Percentiles rank a stretch among this genome's conserved stretches.
These are phyloP conservation scores for western clawed frog (Xenopus tropicalis) DNA, from an alignment of 2,113 vertebrate genomes.

Conservation along the genomic window DNA sequence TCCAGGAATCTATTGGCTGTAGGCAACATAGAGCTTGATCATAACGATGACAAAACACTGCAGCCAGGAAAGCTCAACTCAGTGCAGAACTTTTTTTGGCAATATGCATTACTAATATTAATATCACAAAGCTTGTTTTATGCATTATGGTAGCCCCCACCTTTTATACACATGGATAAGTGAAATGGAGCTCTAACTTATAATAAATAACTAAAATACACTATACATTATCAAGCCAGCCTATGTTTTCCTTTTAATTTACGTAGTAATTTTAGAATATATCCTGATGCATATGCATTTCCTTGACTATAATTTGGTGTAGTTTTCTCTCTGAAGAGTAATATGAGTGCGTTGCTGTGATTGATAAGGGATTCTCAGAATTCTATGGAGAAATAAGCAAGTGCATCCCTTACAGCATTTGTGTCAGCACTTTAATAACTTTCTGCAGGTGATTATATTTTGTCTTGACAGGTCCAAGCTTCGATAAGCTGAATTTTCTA, in stretches of 20 bases:
- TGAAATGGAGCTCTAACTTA: too few relatives aligned
- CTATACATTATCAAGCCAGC: too few relatives aligned
- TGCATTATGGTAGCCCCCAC: too few relatives aligned
- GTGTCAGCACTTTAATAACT: background rate
- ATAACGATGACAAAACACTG: too few relatives aligned
- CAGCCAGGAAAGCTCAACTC: too few relatives aligned
- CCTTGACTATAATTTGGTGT: background rate
- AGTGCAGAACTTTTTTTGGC: too few relatives aligned
- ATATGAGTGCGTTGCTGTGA: background rate
- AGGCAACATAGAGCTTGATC: too few relatives aligned
- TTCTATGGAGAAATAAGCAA: background rate
- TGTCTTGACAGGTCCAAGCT: background rate
- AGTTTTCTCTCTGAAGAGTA: background rate
- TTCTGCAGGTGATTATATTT: constrained; percentile 1
- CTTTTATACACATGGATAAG: too few relatives aligned
- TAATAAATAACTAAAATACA: too few relatives aligned
- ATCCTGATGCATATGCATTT: background rate
- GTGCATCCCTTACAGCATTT: background rate
- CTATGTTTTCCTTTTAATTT: background rate
- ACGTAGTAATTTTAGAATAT: background rate
- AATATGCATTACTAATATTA: too few relatives aligned
- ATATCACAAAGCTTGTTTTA: too few relatives aligned
- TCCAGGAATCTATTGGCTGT: too few relatives aligned
- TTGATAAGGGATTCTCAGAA: background rate
- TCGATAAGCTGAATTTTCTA: background rate